phyloP scores from a whole-genome alignment of 2,888 invertebrate genomes.

The Colletes collaris region DNA sequence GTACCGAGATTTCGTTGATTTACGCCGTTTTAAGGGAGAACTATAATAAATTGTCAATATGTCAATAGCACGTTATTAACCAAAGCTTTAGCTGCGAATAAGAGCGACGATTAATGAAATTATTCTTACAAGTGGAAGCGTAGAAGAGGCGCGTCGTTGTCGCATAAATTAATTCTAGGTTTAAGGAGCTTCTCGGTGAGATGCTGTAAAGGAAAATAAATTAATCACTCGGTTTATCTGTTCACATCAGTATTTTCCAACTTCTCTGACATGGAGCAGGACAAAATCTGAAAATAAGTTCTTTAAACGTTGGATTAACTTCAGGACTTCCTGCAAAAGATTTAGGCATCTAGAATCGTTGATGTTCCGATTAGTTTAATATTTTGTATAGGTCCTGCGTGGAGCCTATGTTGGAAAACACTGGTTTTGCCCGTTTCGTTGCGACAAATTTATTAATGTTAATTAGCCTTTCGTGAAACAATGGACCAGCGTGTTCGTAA shows the following conservation, averaged over 20 bases:
- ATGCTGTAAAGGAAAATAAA: constrained; percentile 31
- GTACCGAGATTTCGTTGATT: constrained; percentile 50
- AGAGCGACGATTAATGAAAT: constrained; percentile 52
- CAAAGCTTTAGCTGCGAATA: constrained; percentile 67
- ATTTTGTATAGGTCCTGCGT: too few species aligned
- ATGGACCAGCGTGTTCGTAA: constrained; percentile 10
- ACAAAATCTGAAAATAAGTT: neutral
- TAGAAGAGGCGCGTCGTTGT: constrained; percentile 29
- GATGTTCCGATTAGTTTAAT: neutral
- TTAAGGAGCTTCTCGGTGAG: constrained; percentile 55
- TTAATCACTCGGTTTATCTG: neutral
- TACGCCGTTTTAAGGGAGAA: constrained; percentile 34
- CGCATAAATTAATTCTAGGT: constrained; percentile 52
- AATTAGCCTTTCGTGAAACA: too few species aligned
- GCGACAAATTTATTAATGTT: neutral
- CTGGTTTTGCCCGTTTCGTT: constrained; percentile 20
- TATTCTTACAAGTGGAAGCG: constrained; percentile 68
- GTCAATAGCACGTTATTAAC: constrained; percentile 65
- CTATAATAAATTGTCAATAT: constrained; percentile 59
- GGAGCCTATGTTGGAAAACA: constrained; percentile 9
- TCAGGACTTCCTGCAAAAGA: neutral
- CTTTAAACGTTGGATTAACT: too few species aligned
- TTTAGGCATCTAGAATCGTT: neutral
- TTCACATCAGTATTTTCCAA: constrained; percentile 28
- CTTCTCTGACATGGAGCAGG: neutral